These are phyloP conservation scores for Onychostoma macrolepis DNA, from an alignment of 2,113 vertebrate species.

Conservation along the genomic window DNA sequence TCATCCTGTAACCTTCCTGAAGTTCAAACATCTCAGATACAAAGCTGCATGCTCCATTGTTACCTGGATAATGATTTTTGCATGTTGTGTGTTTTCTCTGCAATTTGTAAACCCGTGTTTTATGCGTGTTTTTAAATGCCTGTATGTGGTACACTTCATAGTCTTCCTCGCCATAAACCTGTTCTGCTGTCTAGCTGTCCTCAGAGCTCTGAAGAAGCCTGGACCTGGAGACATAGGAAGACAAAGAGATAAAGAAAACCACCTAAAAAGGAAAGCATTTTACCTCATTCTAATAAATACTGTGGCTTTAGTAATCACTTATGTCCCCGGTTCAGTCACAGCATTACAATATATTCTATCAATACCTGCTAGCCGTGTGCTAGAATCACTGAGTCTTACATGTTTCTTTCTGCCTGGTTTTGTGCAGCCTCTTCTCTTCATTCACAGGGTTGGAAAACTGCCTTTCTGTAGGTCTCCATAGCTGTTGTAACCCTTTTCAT, in stretches of 20 bases:
- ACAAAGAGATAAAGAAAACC: not conserved
- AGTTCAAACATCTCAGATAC: slow-evolving; percentile 44
- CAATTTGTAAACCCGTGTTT: not conserved
- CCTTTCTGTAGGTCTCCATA: not conserved
- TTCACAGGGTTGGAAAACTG: slow-evolving; percentile 21
- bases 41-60: slow-evolving; percentile 9
- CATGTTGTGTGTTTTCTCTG: not conserved
- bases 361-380: not conserved
- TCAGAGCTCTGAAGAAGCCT: slow-evolving; percentile 34
- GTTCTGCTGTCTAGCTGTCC: slow-evolving; percentile 30
- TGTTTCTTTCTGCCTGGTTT: slow-evolving; percentile 1
- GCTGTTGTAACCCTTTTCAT: not conserved
- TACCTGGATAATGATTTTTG: slow-evolving; percentile 22
- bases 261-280: slow-evolving; percentile 44
- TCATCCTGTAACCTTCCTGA: slow-evolving; percentile 32
- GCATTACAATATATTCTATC: not conserved
- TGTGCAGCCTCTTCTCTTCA: slow-evolving; percentile 35
- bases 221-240: not conserved
- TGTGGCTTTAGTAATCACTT: slow-evolving; percentile 17
- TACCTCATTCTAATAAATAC: slow-evolving; percentile 28
- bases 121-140: not conserved
- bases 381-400: not conserved
- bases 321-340: not conserved
- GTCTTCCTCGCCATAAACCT: slow-evolving; percentile 33
- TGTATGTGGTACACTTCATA: slow-evolving; percentile 12